These are phyloP conservation scores for Conistra vaccinii DNA, from an alignment of 2,888 invertebrate species.

Conservation along the genomic window DNA sequence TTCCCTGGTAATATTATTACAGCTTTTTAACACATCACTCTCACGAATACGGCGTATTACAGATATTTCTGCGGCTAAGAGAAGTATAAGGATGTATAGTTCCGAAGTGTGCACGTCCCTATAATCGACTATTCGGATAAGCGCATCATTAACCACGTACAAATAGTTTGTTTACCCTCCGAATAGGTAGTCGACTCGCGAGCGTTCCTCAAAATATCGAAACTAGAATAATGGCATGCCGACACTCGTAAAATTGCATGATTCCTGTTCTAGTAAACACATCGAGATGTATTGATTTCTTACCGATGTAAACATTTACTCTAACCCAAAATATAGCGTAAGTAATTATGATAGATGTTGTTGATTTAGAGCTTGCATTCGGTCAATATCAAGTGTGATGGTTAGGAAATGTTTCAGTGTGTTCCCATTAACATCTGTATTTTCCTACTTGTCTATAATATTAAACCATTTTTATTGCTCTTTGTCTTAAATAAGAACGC, in stretches of 20 bases:
- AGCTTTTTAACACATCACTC: background rate
- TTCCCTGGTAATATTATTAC: background rate
- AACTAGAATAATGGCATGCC: constrained; percentile 74
- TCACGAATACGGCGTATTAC: background rate
- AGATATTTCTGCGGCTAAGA: constrained; percentile 20
- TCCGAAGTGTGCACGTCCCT: constrained; percentile 44
- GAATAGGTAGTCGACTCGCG: constrained; percentile 31
- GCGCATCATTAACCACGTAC: constrained; percentile 59
- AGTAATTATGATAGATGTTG: constrained; percentile 48
- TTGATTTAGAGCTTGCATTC: constrained; percentile 20
- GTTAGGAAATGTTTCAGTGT: constrained; percentile 28
- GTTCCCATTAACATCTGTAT: background rate
- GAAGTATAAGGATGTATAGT: constrained; percentile 1
- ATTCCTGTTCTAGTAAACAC: constrained; percentile 76
- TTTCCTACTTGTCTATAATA: background rate
- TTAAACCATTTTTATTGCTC: too few relatives aligned
- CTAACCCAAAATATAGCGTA: constrained; percentile 29
- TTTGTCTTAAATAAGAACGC: too few relatives aligned
- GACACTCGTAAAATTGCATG: constrained; percentile 72
- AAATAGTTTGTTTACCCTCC: constrained; percentile 67
- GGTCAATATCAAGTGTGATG: constrained; percentile 24
- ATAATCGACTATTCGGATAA: constrained; percentile 56
- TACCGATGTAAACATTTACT: constrained; percentile 46
- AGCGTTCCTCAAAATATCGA: constrained; percentile 46
- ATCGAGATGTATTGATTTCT: constrained; percentile 66